phyloP scores from a whole-genome alignment of 2,888 invertebrate genomes.

The Drosophila buzzatii region DNA sequence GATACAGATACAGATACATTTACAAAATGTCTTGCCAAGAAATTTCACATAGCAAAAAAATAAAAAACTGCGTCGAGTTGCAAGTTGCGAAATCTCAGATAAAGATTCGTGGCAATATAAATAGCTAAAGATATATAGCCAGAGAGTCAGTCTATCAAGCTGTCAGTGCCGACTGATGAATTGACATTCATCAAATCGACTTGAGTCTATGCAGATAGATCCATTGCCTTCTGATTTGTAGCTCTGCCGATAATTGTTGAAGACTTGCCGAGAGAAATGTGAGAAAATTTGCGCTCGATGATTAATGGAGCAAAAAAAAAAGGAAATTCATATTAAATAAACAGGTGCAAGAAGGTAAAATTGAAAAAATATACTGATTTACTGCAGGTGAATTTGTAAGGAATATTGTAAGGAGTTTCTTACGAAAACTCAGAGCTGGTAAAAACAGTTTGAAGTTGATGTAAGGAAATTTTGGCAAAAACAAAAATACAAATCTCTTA shows the following conservation, averaged over 20 bases:
- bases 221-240: not conserved
- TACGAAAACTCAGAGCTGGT: too few species aligned
- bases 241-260: conserved; percentile 14
- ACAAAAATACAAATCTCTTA: too few species aligned
- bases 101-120: conserved; percentile 73
- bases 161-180: conserved; percentile 43
- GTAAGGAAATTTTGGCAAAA: too few species aligned
- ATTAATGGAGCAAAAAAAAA: not conserved
- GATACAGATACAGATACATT: conserved; percentile 60
- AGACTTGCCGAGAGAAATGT: conserved; percentile 1
- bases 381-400: not conserved
- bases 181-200: conserved; percentile 54
- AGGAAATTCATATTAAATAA: not conserved
- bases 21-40: conserved; percentile 65
- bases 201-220: conserved; percentile 41
- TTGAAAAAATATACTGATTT: not conserved
- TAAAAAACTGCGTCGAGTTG: conserved; percentile 16
- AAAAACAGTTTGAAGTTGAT: too few species aligned
- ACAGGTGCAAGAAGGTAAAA: not conserved
- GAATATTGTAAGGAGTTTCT: not conserved
- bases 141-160: conserved; percentile 28
- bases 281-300: not conserved
- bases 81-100: conserved; percentile 71
- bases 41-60: conserved; percentile 49
- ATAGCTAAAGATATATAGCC: conserved; percentile 61